These are phyloP conservation scores for Syndactyla subalaris DNA, from an alignment of 2,797 vertebrate species.

Conservation along the genomic window DNA sequence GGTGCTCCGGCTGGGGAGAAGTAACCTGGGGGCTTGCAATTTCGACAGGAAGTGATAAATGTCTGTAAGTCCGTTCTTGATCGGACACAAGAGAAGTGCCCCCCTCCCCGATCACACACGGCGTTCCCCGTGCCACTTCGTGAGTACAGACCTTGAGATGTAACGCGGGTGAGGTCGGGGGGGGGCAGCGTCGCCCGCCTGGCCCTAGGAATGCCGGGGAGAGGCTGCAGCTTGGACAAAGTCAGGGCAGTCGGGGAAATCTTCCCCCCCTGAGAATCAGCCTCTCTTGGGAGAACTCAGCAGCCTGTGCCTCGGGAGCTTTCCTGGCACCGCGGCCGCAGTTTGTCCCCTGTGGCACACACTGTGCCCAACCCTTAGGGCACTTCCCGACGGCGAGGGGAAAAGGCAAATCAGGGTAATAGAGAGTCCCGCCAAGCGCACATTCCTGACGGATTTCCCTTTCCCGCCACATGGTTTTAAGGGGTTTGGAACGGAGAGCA, in stretches of 20 bases:
- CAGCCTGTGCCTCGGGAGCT: background rate
- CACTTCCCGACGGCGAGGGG: rapidly evolving
- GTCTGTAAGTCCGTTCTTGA: rapidly evolving
- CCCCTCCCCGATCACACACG: too few species aligned
- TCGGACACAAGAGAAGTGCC: background rate
- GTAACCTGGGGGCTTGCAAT: background rate
- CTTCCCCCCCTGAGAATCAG: rapidly evolving
- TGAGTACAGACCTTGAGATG: background rate
- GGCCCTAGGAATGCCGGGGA: background rate
- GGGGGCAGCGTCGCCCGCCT: background rate
- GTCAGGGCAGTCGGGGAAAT: background rate
- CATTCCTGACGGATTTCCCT: background rate
- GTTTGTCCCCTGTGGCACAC: rapidly evolving
- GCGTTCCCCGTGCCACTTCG: background rate
- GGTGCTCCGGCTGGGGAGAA: background rate
- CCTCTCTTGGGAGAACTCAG: background rate
- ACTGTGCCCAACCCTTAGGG: background rate
- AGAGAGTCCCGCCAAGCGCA: rapidly evolving
- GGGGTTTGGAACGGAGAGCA: background rate
- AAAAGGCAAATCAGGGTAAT: background rate
- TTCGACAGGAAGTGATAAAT: background rate
- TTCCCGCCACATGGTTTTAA: background rate
- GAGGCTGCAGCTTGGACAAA: background rate
- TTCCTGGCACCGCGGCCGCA: background rate
- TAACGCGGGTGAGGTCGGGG: background rate